A percentile compares a stretch with the other conserved stretches of the same genome.
These are phyloP conservation scores for Periophthalmus modestus DNA, from an alignment of 2,113 vertebrate species.

Conservation along the genomic window DNA sequence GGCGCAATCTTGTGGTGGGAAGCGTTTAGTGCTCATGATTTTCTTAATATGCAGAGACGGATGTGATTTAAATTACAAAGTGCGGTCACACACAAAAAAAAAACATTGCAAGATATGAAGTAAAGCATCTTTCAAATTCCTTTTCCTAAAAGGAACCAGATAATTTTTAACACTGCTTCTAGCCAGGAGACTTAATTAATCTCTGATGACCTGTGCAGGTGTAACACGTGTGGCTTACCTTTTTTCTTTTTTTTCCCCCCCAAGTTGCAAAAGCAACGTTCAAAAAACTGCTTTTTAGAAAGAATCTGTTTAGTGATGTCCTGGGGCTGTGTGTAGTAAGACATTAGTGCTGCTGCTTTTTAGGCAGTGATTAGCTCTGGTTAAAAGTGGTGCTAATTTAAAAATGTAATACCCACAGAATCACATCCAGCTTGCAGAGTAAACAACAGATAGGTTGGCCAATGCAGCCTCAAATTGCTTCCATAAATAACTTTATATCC, in stretches of 20 bases:
- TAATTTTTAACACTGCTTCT: conserved; percentile 19
- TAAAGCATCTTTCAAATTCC: neutral
- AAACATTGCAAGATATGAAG: neutral
- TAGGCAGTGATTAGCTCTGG: conserved; percentile 42
- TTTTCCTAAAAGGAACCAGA: conserved; percentile 20
- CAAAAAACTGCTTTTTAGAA: conserved; percentile 20
- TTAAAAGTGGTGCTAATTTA: conserved; percentile 45
- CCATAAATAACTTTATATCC: conserved; percentile 33
- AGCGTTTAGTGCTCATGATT: conserved; percentile 21
- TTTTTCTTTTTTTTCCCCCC: neutral
- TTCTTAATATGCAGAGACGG: conserved; percentile 21
- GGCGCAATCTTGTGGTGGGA: conserved; percentile 21
- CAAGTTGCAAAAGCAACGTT: conserved; percentile 24
- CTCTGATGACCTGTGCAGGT: conserved; percentile 46
- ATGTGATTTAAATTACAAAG: conserved; percentile 41
- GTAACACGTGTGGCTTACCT: conserved; percentile 39
- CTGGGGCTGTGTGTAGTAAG: conserved; percentile 27
- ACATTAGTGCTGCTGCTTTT: conserved; percentile 54
- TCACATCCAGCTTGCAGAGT: conserved; percentile 40
- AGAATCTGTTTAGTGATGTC: conserved; percentile 21
- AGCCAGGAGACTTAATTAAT: conserved; percentile 39
- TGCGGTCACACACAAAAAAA: neutral
- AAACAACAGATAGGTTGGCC: conserved; percentile 54
- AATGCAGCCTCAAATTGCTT: conserved; percentile 42
- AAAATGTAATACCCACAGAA: conserved; percentile 39